These are phyloP conservation scores for Dasypus novemcinctus DNA, from an alignment of 2,113 vertebrate genomes.

Conservation along the genomic window DNA sequence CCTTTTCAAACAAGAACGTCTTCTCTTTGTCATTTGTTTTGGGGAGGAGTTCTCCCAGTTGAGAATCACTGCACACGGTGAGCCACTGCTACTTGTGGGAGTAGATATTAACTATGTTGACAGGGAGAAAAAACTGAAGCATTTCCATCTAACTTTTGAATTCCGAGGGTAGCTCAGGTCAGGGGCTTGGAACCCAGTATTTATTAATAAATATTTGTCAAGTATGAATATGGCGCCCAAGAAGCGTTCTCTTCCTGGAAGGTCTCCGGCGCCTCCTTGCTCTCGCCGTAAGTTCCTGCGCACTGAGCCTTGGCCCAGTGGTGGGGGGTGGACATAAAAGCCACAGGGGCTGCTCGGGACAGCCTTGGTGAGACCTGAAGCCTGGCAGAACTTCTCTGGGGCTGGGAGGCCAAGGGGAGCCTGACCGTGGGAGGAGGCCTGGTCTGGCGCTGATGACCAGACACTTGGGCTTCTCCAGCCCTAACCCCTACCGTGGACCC, in stretches of 20 bases:
- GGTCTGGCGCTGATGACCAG: not conserved
- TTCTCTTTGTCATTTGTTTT: not conserved
- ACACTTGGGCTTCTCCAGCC: not conserved
- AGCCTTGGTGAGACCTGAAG: not conserved
- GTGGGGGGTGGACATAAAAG: not conserved
- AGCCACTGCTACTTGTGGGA: not conserved
- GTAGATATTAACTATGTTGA: not conserved
- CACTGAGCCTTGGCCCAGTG: not conserved
- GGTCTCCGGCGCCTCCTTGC: not conserved
- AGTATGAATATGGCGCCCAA: not conserved
- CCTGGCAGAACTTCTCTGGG: not conserved
- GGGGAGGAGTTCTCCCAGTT: not conserved
- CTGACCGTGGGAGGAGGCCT: not conserved
- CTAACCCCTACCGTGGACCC: not conserved
- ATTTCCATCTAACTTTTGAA: not conserved
- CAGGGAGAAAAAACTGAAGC: not conserved
- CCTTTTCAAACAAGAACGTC: not conserved
- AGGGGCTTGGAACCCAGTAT: not conserved
- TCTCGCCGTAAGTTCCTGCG: not conserved
- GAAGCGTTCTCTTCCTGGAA: not conserved
- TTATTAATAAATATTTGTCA: conserved; percentile 8
- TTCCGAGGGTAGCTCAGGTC: not conserved
- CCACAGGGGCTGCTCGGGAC: not conserved
- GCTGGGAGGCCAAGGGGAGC: not conserved
- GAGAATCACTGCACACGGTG: not conserved